Base-by-base conservation (phyloP, 2,797 vertebrate species). In the Trachurus trachurus region DNA sequence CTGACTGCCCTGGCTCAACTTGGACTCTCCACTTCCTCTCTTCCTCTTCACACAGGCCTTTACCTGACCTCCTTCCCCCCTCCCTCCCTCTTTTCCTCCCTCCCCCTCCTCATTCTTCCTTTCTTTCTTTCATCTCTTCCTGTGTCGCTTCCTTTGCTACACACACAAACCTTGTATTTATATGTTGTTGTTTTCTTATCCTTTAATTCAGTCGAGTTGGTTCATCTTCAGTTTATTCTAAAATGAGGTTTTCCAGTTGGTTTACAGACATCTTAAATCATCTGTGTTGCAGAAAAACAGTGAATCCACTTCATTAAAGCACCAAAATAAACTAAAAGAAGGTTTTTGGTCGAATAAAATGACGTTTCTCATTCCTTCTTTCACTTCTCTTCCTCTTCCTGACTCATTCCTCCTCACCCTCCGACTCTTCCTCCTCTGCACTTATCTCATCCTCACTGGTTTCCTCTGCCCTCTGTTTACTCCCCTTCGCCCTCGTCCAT, bases 1-100 rank as follows among this genome's bases (percentile, higher is more conserved):
- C 88, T 90, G 80, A 86, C 47, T 67, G 71, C 63, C 74, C 39
- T 62, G 63, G 63, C 75, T 69, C 59, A 12, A 49, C 37, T 31
- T 77, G 62, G 66, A 68, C 66, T 73, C 71, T 79, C 53, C 68
- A 71, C 83, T 88, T 94, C 91, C 90, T 76, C 72, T 84, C 78
- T 81, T 88, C 87, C 91, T 89, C 74, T 88, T 60, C 1, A 26
- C 37, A 26, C 59, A 52, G 74, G 74, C 72, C 45, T 62, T 17
- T 40, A 73, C 76, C 84, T 91, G 76, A 79, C 90, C 87, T 68
- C 67, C 66, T 2, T 5, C 3, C 19, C 49, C 66, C 12, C n/a
- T 1, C 7, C 8, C 54, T 65, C 81, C 79, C 74, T 63, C 69
- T 47, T 50, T 71, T 42, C 42, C 77, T 13, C 67, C 73, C 62